phyloP scores from a whole-genome alignment of 1,140 invertebrate species.

The Adelges cooleyi region DNA sequence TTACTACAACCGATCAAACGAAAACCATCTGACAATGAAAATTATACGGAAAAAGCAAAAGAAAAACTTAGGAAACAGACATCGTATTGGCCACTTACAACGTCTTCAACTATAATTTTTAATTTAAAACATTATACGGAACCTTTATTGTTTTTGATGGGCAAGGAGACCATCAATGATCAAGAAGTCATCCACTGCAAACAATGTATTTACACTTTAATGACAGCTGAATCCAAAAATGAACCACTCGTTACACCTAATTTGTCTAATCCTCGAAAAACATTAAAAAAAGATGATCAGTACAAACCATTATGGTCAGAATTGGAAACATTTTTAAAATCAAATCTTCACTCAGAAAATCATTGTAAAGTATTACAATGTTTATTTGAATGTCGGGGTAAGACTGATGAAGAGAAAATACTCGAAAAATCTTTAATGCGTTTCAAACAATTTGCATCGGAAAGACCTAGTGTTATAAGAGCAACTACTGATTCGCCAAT shows the following conservation, averaged over 20 bases:
- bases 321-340: conserved; percentile 68
- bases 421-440: conserved; percentile 43
- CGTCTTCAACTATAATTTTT: conserved; percentile 79
- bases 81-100: conserved; percentile 85
- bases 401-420: conserved; percentile 41
- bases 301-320: conserved; percentile 83
- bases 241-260: conserved; percentile 54
- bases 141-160: conserved; percentile 62
- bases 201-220: conserved; percentile 69
- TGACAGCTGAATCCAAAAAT: conserved; percentile 70
- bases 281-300: conserved; percentile 62
- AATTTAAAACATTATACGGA: conserved; percentile 72
- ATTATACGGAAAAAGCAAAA: conserved; percentile 48
- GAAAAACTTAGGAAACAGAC: conserved; percentile 62
- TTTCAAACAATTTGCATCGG: conserved; percentile 49
- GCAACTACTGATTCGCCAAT: conserved; percentile 72
- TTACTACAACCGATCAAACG: conserved; percentile 55
- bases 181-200: conserved; percentile 80
- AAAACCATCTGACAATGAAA: conserved; percentile 29
- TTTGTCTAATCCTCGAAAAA: conserved; percentile 42
- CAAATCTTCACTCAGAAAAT: conserved; percentile 54
- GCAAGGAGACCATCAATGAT: conserved; percentile 70
- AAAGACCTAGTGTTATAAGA: conserved; percentile 52
- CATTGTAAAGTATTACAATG: conserved; percentile 74
- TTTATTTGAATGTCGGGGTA: conserved; percentile 64